Conservation (phyloP, 2,113 vertebrate species). For the Delphinus delphis region DNA sequence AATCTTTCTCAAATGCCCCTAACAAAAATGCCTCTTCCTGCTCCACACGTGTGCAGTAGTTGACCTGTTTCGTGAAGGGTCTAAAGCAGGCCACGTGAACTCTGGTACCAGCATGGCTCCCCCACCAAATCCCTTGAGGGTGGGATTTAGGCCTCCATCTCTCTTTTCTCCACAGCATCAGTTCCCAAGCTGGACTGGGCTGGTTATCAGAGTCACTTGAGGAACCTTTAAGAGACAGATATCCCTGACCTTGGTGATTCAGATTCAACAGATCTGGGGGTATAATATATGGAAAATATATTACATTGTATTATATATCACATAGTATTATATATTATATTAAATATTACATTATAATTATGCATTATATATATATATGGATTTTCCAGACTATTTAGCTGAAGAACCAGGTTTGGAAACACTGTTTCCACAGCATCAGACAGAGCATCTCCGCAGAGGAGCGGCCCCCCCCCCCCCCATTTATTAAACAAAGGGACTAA, state of each 20-base stretch:
- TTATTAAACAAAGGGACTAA: not conserved
- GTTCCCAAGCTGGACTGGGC: not conserved
- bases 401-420: not conserved
- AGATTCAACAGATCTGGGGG: not conserved
- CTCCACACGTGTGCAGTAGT: not conserved
- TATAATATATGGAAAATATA: not conserved
- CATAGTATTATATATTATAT: not conserved
- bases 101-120: not conserved
- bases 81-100: not conserved
- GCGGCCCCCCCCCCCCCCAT: too few species aligned
- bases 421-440: not conserved
- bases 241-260: not conserved
- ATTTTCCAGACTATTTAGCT: not conserved
- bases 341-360: not conserved
- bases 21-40: not conserved
- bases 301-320: not conserved
- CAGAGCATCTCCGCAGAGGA: not conserved
- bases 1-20: not conserved
- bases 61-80: not conserved
- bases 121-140: not conserved
- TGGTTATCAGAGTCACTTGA: not conserved
- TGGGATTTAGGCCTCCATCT: not conserved
- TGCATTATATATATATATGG: not conserved
- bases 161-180: not conserved
- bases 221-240: not conserved